Evolutionary conservation across 2,888 invertebrate species (phyloP).

Genomic region (Latrodectus elegans): DNA sequence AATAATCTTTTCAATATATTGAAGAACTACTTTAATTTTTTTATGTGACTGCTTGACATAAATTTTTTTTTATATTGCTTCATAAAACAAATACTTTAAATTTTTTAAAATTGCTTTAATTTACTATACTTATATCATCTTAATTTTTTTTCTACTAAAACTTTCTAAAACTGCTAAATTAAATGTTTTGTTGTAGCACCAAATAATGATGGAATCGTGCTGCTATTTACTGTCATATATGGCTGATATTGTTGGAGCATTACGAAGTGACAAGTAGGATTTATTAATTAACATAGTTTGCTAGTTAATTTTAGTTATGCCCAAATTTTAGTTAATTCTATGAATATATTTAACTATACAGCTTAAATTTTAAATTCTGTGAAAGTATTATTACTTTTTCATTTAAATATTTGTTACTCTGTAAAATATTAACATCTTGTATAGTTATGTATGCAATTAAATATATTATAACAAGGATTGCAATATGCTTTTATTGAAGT

Average conservation of each 20-base stretch:
- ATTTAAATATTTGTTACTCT: too few relatives aligned
- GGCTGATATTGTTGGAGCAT: conserved; percentile 82
- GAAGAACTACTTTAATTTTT: too few relatives aligned
- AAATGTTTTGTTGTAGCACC: conserved; percentile 72
- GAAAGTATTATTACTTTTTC: too few relatives aligned
- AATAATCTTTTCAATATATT: too few relatives aligned
- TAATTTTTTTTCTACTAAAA: neutral
- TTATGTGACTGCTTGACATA: too few relatives aligned
- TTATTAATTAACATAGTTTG: neutral
- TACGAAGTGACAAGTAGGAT: conserved; percentile 74
- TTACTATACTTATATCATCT: neutral
- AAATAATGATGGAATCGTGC: conserved; percentile 77
- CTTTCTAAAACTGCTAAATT: too few relatives aligned
- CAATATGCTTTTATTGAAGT: too few relatives aligned
- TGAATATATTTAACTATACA: neutral
- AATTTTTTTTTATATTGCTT: too few relatives aligned
- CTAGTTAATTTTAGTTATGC: too few relatives aligned
- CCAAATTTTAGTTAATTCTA: neutral
- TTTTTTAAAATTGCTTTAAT: neutral
- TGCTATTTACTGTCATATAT: conserved; percentile 90
- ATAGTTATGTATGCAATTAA: too few relatives aligned
- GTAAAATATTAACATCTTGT: too few relatives aligned
- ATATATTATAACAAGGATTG: too few relatives aligned
- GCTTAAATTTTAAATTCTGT: neutral
- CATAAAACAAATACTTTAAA: neutral